A percentile compares a stretch with the other conserved stretches of the same genome.
Conservation (phyloP, 2,797 vertebrate genomes). For the Zalophus californianus region DNA sequence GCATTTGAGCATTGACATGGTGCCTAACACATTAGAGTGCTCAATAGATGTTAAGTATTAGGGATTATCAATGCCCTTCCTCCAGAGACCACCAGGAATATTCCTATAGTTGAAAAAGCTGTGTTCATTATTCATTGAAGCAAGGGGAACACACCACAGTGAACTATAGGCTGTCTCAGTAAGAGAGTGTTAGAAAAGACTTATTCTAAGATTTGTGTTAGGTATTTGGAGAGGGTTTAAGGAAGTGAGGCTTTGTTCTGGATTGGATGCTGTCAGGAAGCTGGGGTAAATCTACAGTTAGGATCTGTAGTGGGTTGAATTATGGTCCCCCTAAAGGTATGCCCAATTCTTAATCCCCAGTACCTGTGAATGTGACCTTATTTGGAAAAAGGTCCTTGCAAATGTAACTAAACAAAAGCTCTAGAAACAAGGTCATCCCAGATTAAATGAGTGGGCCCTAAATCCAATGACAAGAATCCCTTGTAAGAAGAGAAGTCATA, state of each 20-base stretch:
- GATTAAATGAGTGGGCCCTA: neutral
- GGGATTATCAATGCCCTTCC: neutral
- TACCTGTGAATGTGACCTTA: neutral
- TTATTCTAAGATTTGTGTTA: neutral
- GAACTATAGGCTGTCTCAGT: neutral
- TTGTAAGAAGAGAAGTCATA: neutral
- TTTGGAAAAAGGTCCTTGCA: conserved; percentile 10
- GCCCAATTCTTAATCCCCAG: neutral
- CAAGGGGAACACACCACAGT: neutral
- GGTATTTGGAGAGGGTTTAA: neutral
- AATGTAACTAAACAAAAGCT: neutral
- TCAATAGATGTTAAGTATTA: too few species aligned
- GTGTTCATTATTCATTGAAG: neutral
- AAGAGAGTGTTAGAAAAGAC: neutral
- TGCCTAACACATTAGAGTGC: too few species aligned
- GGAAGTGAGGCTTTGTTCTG: neutral
- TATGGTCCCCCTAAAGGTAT: neutral
- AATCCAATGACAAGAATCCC: neutral
- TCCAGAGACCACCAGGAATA: neutral
- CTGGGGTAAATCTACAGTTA: neutral
- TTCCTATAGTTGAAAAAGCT: neutral
- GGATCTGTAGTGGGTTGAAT: neutral
- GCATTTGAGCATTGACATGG: too few species aligned
- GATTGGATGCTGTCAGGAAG: neutral
- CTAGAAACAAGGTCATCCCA: neutral